Evolutionary conservation across 2,113 vertebrate genomes (phyloP).

Genomic region (Chlorodrepanis virens): DNA sequence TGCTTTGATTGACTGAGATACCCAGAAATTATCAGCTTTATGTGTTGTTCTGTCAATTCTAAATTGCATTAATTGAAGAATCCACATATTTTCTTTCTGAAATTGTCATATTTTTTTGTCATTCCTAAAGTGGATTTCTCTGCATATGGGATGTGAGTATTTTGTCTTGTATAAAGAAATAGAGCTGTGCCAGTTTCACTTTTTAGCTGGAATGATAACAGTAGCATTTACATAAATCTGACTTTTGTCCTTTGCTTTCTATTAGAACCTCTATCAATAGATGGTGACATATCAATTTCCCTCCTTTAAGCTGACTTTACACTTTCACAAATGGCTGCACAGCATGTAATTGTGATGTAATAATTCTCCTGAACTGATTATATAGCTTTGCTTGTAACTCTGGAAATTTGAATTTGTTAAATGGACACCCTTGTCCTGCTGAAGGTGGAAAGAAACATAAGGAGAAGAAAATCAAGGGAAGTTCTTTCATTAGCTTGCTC

Average conservation of each 20-base stretch:
- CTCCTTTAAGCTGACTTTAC: constrained; percentile 65
- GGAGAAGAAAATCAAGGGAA: not conserved
- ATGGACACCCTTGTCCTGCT: not conserved
- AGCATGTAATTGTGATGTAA: constrained; percentile 69
- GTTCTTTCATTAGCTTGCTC: not conserved
- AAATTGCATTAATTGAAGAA: not conserved
- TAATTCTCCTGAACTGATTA: constrained; percentile 57
- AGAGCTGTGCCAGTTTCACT: not conserved
- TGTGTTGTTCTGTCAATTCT: not conserved
- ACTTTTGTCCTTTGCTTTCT: constrained; percentile 51
- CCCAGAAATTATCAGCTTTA: not conserved
- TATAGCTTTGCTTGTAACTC: not conserved
- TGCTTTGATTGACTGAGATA: not conserved
- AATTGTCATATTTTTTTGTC: not conserved
- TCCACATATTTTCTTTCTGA: not conserved
- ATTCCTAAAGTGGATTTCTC: not conserved
- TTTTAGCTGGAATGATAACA: constrained; percentile 39
- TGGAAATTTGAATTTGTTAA: constrained; percentile 28
- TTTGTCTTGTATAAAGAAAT: not conserved
- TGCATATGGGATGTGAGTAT: not conserved
- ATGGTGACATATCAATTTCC: constrained; percentile 69
- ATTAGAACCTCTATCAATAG: constrained; percentile 61
- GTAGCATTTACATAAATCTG: constrained; percentile 68
- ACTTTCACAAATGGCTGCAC: constrained; percentile 71
- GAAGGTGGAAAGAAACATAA: not conserved